Base-by-base conservation (phyloP, 2,888 invertebrate species). In the Panorpa germanica region DNA sequence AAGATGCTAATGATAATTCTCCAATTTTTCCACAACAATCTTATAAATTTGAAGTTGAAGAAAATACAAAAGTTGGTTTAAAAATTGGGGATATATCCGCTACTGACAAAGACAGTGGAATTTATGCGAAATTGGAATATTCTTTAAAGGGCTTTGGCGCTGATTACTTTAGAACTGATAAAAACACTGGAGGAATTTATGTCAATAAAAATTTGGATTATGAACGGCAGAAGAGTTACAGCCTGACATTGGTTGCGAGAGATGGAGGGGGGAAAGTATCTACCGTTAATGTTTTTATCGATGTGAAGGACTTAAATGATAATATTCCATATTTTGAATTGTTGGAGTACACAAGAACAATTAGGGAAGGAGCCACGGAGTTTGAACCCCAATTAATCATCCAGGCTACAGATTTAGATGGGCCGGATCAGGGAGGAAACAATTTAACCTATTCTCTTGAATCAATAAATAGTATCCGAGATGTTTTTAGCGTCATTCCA, bases 341-440 rank as follows among this genome's bases (percentile, higher is more conserved):
- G 16, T 43, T 53, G 1, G 76, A 80, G 38, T 80, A 81, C 41
- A 66, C 68, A 14, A 59, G 80, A 32, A 78, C 75, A 1, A 70
- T 86, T 5, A 60, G 76, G 34, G 83, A 86, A 46, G 76, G 73
- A 1, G 73, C 75, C 0, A 63, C 62, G 0, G 66, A 63, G 39
- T 82, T 86, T 46, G 75, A 81, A 39, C 80, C 85, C 1, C 77
- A 80, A 35, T 65, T 85, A 41, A 66, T 74, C 38, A 68, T 85
- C 7, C 63, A 76, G 63, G 83, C 85, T 1, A 66, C 65, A 2
- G 85, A 85, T 48, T 58, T 58, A 9, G 85, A 85, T 50, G 75
- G 80, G 0, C 65, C 68, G 0, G 59, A 55, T 4, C 77, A 77
- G 50, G 78, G 77, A 1, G 70, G 72, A 31, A 75, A 74, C 0